phyloP scores from a whole-genome alignment of 2,113 vertebrate genomes.

The Takifugu bimaculatus region DNA sequence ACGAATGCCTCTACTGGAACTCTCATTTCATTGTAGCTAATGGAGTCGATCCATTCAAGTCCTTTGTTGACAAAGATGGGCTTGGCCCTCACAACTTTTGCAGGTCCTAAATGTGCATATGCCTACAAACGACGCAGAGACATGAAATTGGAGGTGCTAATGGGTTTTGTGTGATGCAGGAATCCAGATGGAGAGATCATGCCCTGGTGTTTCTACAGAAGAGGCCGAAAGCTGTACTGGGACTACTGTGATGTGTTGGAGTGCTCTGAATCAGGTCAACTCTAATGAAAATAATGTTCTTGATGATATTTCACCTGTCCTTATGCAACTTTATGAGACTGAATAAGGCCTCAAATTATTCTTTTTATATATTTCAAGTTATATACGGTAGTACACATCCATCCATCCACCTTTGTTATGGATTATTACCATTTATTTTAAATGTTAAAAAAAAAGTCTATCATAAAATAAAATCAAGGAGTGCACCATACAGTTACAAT shows the following conservation, averaged over 20 bases:
- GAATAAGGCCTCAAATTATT: too few species aligned
- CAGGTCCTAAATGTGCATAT: constrained; percentile 56
- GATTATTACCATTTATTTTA: too few species aligned
- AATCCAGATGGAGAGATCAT: constrained; percentile 73
- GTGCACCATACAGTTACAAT: too few species aligned
- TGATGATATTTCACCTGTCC: too few species aligned
- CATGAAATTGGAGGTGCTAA: background rate
- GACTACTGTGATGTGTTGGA: constrained; percentile 64
- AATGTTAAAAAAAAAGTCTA: too few species aligned
- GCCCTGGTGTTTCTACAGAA: constrained; percentile 76
- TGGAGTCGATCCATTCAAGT: constrained; percentile 48
- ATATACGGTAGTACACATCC: too few species aligned
- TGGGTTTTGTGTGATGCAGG: constrained; percentile 38
- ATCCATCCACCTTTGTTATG: too few species aligned
- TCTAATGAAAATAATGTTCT: background rate
- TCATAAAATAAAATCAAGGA: too few species aligned
- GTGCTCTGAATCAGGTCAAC: constrained; percentile 60
- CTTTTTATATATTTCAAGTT: too few species aligned
- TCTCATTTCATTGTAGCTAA: constrained; percentile 66
- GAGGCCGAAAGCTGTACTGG: constrained; percentile 57
- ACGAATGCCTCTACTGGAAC: constrained; percentile 75
- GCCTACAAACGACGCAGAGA: background rate
- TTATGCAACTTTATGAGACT: too few species aligned
- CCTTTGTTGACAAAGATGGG: constrained; percentile 47
- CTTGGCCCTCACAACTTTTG: constrained; percentile 76